Percentiles rank a stretch among this genome's conserved stretches.
phyloP scores from a whole-genome alignment of 2,113 vertebrate genomes.

The Pseudopodoces humilis region DNA sequence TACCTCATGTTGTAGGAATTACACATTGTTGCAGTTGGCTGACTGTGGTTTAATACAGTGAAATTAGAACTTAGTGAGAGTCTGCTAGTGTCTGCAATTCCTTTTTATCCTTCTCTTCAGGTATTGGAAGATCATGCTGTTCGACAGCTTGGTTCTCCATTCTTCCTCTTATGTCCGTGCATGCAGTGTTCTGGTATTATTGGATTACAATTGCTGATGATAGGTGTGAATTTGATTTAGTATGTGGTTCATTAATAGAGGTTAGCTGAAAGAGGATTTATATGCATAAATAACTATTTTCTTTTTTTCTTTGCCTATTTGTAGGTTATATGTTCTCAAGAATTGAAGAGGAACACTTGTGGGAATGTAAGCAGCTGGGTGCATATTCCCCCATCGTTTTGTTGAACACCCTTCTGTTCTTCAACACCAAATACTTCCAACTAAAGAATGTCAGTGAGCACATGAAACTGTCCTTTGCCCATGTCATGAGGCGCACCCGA shows the following conservation, averaged over 20 bases:
- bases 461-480: slow-evolving; percentile 92
- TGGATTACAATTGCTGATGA: not conserved
- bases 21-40: not conserved
- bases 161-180: not conserved
- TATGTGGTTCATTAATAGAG: not conserved
- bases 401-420: slow-evolving; percentile 95
- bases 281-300: not conserved
- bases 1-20: not conserved
- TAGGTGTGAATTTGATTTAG: not conserved
- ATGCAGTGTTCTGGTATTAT: not conserved
- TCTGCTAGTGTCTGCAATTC: not conserved
- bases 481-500: slow-evolving; percentile 90
- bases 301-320: not conserved
- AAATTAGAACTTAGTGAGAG: not conserved
- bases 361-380: slow-evolving; percentile 97
- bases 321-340: slow-evolving; percentile 92
- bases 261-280: not conserved
- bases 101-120: not conserved
- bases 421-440: slow-evolving; percentile 96
- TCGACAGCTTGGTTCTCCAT: not conserved
- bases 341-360: slow-evolving; percentile 94
- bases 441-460: slow-evolving; percentile 91
- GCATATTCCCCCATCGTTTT: slow-evolving; percentile 96
- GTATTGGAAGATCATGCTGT: not conserved
- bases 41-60: not conserved